These are phyloP conservation scores for Lepisosteus osseus DNA, from an alignment of 2,113 vertebrate species.

Conservation along the genomic window DNA sequence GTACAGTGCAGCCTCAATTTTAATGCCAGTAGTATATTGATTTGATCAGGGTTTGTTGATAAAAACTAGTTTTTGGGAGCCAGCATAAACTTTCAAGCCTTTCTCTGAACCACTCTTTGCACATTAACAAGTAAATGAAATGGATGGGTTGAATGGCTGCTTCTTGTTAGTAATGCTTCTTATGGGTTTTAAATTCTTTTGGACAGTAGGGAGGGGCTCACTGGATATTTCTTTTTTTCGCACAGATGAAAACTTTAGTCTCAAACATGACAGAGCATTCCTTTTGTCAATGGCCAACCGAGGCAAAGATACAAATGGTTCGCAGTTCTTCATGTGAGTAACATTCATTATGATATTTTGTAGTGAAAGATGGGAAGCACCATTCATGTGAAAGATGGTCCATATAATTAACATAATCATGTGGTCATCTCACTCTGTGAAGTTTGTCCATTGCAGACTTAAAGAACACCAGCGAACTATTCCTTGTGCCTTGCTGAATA, in stretches of 20 bases:
- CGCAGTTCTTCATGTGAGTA: constrained; percentile 99
- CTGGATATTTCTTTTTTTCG: constrained; percentile 63
- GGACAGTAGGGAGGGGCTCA: constrained; percentile 30
- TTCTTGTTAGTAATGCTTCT: no score
- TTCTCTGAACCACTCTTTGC: background rate
- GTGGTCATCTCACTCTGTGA: no score
- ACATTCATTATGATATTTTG: constrained; percentile 14
- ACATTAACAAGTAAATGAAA: no score
- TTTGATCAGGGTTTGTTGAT: no score
- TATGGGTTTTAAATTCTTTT: no score
- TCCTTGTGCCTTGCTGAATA: no score
- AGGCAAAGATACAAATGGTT: constrained; percentile 97
- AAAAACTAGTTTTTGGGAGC: constrained; percentile 3
- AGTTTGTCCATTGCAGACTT: no score
- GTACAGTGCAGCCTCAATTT: no score
- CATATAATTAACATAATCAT: constrained; percentile 37
- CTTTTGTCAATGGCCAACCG: constrained; percentile 99
- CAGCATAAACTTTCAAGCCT: constrained; percentile 5
- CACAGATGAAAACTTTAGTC: constrained; percentile 98
- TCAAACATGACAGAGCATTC: constrained; percentile 98
- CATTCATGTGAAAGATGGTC: constrained; percentile 70
- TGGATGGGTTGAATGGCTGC: no score
- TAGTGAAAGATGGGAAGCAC: constrained; percentile 58
- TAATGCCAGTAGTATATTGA: no score
- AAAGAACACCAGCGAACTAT: no score